Percentiles rank a stretch among this genome's conserved stretches.
Evolutionary conservation across 2,888 invertebrate species (phyloP).

Genomic region (Drosophila neonasuta): DNA sequence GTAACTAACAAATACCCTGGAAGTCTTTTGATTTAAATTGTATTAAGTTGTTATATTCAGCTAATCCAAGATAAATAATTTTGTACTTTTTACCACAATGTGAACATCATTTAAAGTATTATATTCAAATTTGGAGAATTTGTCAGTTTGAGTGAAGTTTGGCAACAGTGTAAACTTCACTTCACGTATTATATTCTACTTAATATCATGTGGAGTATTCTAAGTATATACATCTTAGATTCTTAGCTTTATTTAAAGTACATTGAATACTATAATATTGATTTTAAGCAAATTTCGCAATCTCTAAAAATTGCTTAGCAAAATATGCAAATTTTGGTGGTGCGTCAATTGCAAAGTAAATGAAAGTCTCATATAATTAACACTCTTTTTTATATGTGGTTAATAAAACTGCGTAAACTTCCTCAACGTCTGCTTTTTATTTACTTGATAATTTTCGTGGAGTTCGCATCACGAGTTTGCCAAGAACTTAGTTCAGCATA

Average conservation of each 20-base stretch:
- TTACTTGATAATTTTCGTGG: not conserved
- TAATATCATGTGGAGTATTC: too few species aligned
- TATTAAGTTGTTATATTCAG: too few species aligned
- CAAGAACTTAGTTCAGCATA: not conserved
- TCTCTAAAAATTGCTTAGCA: not conserved
- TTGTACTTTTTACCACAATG: too few species aligned
- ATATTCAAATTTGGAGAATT: too few species aligned
- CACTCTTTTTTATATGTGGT: slow-evolving; percentile 7
- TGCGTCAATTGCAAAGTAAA: slow-evolving; percentile 17
- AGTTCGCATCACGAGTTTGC: not conserved
- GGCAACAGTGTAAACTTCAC: too few species aligned
- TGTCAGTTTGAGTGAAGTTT: too few species aligned
- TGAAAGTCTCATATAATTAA: slow-evolving; percentile 6
- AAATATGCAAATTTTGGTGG: not conserved
- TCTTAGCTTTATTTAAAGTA: not conserved
- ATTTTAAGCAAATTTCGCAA: not conserved
- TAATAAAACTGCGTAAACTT: slow-evolving; percentile 17
- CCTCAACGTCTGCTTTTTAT: slow-evolving; percentile 6
- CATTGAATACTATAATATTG: not conserved
- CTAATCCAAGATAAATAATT: too few species aligned
- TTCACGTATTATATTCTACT: too few species aligned
- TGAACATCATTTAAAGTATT: too few species aligned
- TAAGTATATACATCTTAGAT: too few species aligned
- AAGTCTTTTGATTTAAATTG: too few species aligned
- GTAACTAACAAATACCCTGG: not conserved